phyloP scores from a whole-genome alignment of 2,113 vertebrate genomes.

The Electrona antarctica region DNA sequence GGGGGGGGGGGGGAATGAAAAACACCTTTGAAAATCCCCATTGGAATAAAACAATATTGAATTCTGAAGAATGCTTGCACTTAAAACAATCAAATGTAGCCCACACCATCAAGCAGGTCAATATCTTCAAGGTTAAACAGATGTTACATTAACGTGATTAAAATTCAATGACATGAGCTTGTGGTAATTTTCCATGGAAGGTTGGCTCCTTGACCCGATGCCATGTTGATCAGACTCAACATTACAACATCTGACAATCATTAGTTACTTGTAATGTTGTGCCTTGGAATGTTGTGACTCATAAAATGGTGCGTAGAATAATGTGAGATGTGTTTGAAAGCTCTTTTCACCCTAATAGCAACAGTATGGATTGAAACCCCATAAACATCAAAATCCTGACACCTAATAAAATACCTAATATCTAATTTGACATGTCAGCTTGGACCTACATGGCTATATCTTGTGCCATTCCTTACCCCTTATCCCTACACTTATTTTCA shows the following conservation, averaged over 20 bases:
- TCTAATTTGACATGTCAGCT: not conserved
- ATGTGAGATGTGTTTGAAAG: not conserved
- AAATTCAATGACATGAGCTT: too few relatives aligned
- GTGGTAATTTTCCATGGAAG: too few relatives aligned
- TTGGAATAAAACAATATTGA: too few relatives aligned
- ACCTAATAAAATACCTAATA: too few relatives aligned
- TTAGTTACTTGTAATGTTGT: not conserved
- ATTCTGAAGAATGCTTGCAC: too few relatives aligned
- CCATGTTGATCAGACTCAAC: slow-evolving; percentile 2
- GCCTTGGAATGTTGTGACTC: not conserved
- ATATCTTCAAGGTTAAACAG: too few relatives aligned
- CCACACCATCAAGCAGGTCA: too few relatives aligned
- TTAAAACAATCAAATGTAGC: not conserved
- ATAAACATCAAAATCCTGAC: not conserved
- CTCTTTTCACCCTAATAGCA: slow-evolving; percentile 12
- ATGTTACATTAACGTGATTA: too few relatives aligned
- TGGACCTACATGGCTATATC: not conserved
- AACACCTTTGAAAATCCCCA: too few relatives aligned
- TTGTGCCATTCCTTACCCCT: too few relatives aligned
- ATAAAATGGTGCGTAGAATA: slow-evolving; percentile 16
- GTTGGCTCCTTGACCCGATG: not conserved
- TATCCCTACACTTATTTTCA: too few relatives aligned
- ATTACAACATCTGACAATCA: slow-evolving; percentile 12
- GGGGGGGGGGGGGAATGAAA: too few relatives aligned
- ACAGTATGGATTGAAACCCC: not conserved